These are phyloP conservation scores for Hydrozoanthus gracilis DNA, from an alignment of 92 coral and sea anemone genomes.

Conservation along the genomic window DNA sequence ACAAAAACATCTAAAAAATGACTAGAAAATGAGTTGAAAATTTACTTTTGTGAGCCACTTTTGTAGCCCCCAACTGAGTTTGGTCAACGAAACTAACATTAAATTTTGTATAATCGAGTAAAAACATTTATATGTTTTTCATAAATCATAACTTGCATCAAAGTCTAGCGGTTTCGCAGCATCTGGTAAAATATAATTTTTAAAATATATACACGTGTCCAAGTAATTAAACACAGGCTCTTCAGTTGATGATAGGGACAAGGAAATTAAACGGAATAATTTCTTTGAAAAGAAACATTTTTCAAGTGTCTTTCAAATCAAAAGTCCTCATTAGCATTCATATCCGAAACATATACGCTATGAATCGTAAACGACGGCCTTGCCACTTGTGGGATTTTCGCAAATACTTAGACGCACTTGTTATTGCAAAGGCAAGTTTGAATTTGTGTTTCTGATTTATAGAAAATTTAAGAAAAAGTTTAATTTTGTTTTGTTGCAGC, in stretches of 20 bases:
- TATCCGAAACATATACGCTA: neutral
- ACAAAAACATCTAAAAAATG: neutral
- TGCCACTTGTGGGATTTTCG: neutral
- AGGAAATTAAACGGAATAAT: conserved; percentile 25
- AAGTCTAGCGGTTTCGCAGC: conserved; percentile 26
- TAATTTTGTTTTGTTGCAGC: no score
- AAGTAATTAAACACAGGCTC: neutral
- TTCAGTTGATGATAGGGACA: conserved; percentile 9
- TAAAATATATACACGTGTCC: conserved; percentile 25
- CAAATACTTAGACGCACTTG: neutral
- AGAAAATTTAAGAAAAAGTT: neutral
- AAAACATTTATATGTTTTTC: neutral
- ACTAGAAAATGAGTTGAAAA: neutral
- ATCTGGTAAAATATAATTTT: conserved; percentile 12
- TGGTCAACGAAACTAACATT: neutral
- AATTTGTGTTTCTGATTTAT: conserved; percentile 13
- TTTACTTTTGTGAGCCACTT: no score
- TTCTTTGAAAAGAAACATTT: conserved; percentile 15
- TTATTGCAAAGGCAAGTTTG: conserved; percentile 2
- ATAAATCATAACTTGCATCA: neutral
- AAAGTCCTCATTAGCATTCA: neutral
- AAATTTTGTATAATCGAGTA: neutral
- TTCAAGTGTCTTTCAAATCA: neutral
- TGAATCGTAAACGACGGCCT: neutral
- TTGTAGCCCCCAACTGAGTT: neutral